Base-by-base conservation (phyloP, 2,888 invertebrate genomes). In the Lypha dubia region DNA sequence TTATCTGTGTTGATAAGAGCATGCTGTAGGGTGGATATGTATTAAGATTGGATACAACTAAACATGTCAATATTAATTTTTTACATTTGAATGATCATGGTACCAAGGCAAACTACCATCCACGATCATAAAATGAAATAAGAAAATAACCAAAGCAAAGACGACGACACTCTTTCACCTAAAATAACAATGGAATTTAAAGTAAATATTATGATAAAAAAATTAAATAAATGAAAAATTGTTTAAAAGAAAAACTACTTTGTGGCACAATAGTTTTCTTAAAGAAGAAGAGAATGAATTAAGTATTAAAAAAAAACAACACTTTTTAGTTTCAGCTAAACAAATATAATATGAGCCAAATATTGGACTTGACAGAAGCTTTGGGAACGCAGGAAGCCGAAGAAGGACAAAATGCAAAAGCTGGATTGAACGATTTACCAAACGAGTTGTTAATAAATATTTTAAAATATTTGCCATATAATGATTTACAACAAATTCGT, bases 371-470 rank as follows among this genome's bases (percentile, higher is more conserved):
- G 46, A 35, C 38, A 3, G 22, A 17, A 13, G 51, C 20, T 6
- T 58, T 75, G n/a, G 38, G 24, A 9, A 20, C 3, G 0, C 28
- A 44, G 0, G 6, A 41, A 63, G 3, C 15, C 22, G 1, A 20
- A 15, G 11, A 2, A 28, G 56, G 11, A 3, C 3, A 71, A 20
- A 24, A 67, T 6, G 0, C 6, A 2, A 22, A 11, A 15, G 15
- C 0, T 38, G 13, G 13, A 15, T 80, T 60, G 38, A 38, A 58
- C 20, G 67, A 86, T 15, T 74, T 91, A 62, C 91, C 92, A 5
- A 88, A 88, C 35, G 91, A 91, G 41, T 22, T 91, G 28, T 87
- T 89, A 86, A 86, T 91, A 3, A 85, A 88, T 60, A 88, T 91
- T 11, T 89, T 91, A 77, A 75, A 86, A 1, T 88, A 89, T 75